Percentiles rank a stretch among this genome's conserved stretches.
Conservation (phyloP, 2,888 invertebrate genomes). For the Dasysyrphus tricinctus region DNA sequence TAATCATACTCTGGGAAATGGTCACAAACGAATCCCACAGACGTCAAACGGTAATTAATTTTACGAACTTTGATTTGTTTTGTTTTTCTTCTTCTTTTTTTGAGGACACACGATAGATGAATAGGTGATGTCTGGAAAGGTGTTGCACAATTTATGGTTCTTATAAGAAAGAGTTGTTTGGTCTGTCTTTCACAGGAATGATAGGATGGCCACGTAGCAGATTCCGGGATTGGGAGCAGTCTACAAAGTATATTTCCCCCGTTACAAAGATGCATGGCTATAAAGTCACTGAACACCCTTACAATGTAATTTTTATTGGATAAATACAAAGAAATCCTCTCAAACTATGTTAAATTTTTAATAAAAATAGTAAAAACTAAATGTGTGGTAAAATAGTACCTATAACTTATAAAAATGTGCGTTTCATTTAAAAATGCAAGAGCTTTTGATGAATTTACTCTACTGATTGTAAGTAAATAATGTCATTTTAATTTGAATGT, state of each 20-base stretch:
- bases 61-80: conserved; percentile 35
- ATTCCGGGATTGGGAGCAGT: conserved; percentile 80
- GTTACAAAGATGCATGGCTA: conserved; percentile 81
- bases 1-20: background rate
- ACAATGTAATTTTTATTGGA: conserved; percentile 81
- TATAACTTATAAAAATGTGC: no score
- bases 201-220: conserved; percentile 78
- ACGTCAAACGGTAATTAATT: conserved; percentile 80
- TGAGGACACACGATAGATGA: background rate
- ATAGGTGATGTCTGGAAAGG: background rate
- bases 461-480: no score
- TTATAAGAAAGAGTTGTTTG: background rate
- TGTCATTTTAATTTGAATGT: no score
- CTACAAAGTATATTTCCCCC: conserved; percentile 82
- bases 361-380: no score
- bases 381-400: no score
- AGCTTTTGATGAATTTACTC: no score
- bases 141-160: background rate
- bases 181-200: conserved; percentile 76
- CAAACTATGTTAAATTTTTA: no score
- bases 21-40: conserved; percentile 77
- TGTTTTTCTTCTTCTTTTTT: conserved; percentile 9
- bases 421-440: no score
- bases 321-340: conserved; percentile 63
- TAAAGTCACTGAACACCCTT: conserved; percentile 80